Evolutionary conservation across 2,797 vertebrate genomes (phyloP).

Genomic region (Enteromius viviparus): DNA sequence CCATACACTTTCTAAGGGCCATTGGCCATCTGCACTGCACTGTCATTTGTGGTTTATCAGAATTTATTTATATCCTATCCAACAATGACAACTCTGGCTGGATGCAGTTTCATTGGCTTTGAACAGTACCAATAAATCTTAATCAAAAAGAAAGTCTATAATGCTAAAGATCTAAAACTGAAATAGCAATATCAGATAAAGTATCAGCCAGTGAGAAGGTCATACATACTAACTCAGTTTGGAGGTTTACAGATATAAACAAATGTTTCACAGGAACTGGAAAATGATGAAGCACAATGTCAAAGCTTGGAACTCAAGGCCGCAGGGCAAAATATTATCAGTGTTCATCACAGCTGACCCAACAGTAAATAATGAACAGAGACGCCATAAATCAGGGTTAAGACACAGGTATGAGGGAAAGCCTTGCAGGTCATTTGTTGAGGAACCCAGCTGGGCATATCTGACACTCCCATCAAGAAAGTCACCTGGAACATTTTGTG

Average conservation of each 20-base stretch:
- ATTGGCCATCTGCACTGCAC: background rate
- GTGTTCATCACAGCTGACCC: conserved; percentile 14
- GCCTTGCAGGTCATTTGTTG: conserved; percentile 36
- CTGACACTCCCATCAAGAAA: conserved; percentile 48
- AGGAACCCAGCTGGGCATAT: conserved; percentile 52
- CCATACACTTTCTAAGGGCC: background rate
- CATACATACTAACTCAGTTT: background rate
- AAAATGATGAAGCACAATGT: conserved; percentile 26
- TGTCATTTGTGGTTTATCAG: background rate
- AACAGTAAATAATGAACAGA: conserved; percentile 38
- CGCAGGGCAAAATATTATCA: conserved; percentile 27
- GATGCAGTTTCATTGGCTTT: background rate
- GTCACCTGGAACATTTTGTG: conserved; percentile 15
- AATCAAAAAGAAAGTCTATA: conserved; percentile 3
- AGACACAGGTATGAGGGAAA: conserved; percentile 49
- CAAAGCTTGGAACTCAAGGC: conserved; percentile 7
- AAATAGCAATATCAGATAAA: background rate
- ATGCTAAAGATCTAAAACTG: background rate
- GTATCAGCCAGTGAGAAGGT: background rate
- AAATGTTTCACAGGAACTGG: conserved; percentile 23
- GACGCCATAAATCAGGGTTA: conserved; percentile 49
- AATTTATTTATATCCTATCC: background rate
- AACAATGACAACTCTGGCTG: background rate
- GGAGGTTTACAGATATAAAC: conserved; percentile 2
- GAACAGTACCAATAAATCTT: background rate